phyloP scores from a whole-genome alignment of 2,113 vertebrate species.

The Mormoops blainvillei region DNA sequence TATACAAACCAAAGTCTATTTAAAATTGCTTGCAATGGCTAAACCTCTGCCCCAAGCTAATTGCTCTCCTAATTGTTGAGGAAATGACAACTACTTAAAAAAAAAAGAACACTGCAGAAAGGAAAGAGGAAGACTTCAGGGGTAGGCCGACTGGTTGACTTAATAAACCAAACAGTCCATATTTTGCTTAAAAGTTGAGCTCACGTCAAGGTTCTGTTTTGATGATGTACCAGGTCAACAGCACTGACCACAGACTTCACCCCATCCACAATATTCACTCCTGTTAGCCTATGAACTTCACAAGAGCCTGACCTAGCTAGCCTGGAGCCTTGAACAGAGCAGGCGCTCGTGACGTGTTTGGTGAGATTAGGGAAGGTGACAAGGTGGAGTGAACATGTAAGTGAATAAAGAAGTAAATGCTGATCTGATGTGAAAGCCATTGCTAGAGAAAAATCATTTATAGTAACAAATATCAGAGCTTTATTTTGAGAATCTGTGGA shows the following conservation, averaged over 20 bases:
- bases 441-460: neutral
- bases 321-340: neutral
- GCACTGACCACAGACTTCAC: neutral
- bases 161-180: neutral
- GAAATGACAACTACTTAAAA: conserved; percentile 30
- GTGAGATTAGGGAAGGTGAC: neutral
- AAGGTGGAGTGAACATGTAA: neutral
- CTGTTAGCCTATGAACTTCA: neutral
- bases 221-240: conserved; percentile 14
- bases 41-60: neutral
- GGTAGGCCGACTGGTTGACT: neutral
- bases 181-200: neutral
- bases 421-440: neutral
- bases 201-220: conserved; percentile 22
- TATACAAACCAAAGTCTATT: neutral
- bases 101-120: neutral
- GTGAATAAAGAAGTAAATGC: neutral
- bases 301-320: neutral
- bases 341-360: neutral
- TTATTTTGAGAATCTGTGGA: neutral
- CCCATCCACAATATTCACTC: neutral
- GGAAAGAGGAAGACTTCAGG: neutral
- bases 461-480: neutral
- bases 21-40: neutral
- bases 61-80: conserved; percentile 2